These are phyloP conservation scores for Tuta absoluta DNA, from an alignment of 2,888 invertebrate species.

Conservation along the genomic window DNA sequence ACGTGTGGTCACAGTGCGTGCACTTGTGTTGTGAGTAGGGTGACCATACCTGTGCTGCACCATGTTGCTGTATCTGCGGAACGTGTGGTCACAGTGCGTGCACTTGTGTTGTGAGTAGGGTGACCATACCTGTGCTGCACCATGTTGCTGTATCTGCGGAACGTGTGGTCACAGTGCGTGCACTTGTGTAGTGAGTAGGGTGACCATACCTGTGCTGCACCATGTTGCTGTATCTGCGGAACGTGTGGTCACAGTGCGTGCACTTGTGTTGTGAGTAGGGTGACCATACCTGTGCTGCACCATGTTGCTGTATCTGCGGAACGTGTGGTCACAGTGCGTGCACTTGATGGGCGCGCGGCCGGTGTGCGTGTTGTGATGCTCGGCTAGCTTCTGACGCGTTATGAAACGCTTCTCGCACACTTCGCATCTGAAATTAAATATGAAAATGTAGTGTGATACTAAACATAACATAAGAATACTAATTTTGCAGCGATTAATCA, in stretches of 20 bases:
- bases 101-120: too few relatives aligned
- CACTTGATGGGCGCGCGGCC: slow-evolving; percentile 91
- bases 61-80: slow-evolving; percentile 91
- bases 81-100: slow-evolving; percentile 88
- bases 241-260: slow-evolving; percentile 88
- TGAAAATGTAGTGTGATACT: too few relatives aligned
- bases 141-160: slow-evolving; percentile 91
- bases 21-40: slow-evolving; percentile 71
- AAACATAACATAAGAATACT: too few relatives aligned
- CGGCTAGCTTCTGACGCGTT: slow-evolving; percentile 89
- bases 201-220: slow-evolving; percentile 89
- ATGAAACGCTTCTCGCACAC: slow-evolving; percentile 91
- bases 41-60: slow-evolving; percentile 85
- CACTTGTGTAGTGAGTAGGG: too few relatives aligned
- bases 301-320: slow-evolving; percentile 91
- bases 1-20: slow-evolving; percentile 88
- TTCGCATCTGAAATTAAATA: slow-evolving; percentile 79
- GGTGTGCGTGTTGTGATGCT: slow-evolving; percentile 92
- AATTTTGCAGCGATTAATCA: too few relatives aligned
- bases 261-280: slow-evolving; percentile 85
- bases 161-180: slow-evolving; percentile 88
- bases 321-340: slow-evolving; percentile 88
- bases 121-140: slow-evolving; percentile 89
- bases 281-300: slow-evolving; percentile 77
- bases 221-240: slow-evolving; percentile 91